A percentile compares a stretch with the other conserved stretches of the same genome.
Conservation (phyloP, 2,797 vertebrate species). For the Falco peregrinus region DNA sequence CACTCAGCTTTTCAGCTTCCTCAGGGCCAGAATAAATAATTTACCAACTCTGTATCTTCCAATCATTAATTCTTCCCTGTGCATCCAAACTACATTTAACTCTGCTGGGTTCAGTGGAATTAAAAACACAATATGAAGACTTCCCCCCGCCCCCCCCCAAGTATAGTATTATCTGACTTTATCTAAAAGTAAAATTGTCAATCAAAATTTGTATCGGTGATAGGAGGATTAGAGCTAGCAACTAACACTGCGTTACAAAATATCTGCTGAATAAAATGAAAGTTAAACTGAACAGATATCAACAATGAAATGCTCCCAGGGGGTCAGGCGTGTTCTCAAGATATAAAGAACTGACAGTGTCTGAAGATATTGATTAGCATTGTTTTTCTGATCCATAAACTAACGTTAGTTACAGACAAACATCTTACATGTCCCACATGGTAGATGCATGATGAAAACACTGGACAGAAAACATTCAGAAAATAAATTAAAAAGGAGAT, state of each 20-base stretch:
- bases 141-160: constrained; percentile 23
- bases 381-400: constrained; percentile 18
- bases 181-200: constrained; percentile 75
- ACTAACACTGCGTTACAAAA: constrained; percentile 2
- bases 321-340: not conserved
- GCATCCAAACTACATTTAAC: constrained; percentile 90
- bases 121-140: constrained; percentile 80
- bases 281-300: constrained; percentile 17
- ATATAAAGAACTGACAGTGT: constrained; percentile 12
- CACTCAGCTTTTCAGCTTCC: constrained; percentile 98
- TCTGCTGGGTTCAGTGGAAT: constrained; percentile 84
- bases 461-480: not conserved
- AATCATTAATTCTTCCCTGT: constrained; percentile 98
- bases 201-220: constrained; percentile 57
- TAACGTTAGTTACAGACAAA: constrained; percentile 14
- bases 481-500: not conserved
- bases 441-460: not conserved
- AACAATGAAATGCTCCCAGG: constrained; percentile 40
- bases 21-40: constrained; percentile 99
- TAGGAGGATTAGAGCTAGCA: constrained; percentile 52
- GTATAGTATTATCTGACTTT: constrained; percentile 74
- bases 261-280: constrained; percentile 45
- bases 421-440: not conserved
- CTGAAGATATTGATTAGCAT: constrained; percentile 45
- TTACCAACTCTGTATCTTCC: constrained; percentile 98